A percentile compares a stretch with the other conserved stretches of the same genome.
phyloP scores from a whole-genome alignment of 2,888 invertebrate species.

The Dichetophora obliterata region DNA sequence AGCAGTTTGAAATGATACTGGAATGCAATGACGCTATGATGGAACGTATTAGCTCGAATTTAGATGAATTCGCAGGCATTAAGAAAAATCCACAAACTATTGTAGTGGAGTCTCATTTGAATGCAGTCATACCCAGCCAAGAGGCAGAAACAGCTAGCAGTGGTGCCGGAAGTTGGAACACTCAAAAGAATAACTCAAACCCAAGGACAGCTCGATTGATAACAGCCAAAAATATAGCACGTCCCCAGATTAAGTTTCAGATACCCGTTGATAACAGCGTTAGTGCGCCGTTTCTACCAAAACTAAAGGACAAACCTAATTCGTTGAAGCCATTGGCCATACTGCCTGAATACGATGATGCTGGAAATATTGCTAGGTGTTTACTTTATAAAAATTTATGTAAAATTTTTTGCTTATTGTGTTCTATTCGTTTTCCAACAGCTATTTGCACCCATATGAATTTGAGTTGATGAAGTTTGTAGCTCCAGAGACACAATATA shows the following conservation, averaged over 20 bases:
- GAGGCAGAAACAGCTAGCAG: constrained; percentile 31
- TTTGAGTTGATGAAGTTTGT: constrained; percentile 83
- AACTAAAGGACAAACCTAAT: constrained; percentile 89
- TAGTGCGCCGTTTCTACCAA: constrained; percentile 82
- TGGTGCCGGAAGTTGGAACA: constrained; percentile 75
- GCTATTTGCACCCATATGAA: constrained; percentile 90
- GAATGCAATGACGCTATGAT: constrained; percentile 88
- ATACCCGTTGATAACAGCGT: constrained; percentile 86
- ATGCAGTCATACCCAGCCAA: constrained; percentile 40
- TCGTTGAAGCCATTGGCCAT: constrained; percentile 84
- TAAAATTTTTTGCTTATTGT: background rate
- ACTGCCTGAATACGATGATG: constrained; percentile 77
- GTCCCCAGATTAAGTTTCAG: constrained; percentile 89
- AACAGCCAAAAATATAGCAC: constrained; percentile 79
- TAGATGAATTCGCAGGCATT: constrained; percentile 78
- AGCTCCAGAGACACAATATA: constrained; percentile 72
- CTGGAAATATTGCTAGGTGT: constrained; percentile 73
- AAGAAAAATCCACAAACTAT: constrained; percentile 72
- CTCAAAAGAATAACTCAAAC: constrained; percentile 50
- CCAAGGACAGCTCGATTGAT: constrained; percentile 70
- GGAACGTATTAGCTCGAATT: constrained; percentile 81
- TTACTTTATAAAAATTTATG: background rate
- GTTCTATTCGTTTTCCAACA: constrained; percentile 61
- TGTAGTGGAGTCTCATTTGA: constrained; percentile 69
- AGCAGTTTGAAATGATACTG: constrained; percentile 81